These are phyloP conservation scores for Drosophila parthenogenetica DNA, from an alignment of 2,888 invertebrate species.

Conservation along the genomic window DNA sequence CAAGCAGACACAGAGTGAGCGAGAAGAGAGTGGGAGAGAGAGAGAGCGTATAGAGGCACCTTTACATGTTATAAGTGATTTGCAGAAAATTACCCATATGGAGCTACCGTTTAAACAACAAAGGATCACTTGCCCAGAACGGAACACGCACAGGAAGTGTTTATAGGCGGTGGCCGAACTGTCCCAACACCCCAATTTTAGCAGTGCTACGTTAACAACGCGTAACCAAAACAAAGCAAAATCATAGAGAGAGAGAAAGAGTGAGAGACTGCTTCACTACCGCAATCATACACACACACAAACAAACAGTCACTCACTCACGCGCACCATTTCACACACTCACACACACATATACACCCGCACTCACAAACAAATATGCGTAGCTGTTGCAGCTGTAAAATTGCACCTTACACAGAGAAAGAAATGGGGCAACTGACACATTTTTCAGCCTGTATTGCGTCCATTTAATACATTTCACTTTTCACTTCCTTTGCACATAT, in stretches of 20 bases:
- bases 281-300: conserved; percentile 34
- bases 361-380: conserved; percentile 46
- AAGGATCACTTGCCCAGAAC: conserved; percentile 63
- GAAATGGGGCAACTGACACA: conserved; percentile 49
- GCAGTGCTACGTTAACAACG: conserved; percentile 54
- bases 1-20: conserved; percentile 13
- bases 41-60: conserved; percentile 1
- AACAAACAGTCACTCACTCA: neutral
- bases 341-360: conserved; percentile 4
- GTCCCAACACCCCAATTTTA: conserved; percentile 19
- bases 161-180: conserved; percentile 48
- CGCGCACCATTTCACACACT: neutral
- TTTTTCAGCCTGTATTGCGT: conserved; percentile 34
- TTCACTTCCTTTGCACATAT: conserved; percentile 24
- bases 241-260: conserved; percentile 21
- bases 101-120: conserved; percentile 34
- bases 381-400: conserved; percentile 56
- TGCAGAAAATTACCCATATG: conserved; percentile 49
- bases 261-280: conserved; percentile 40
- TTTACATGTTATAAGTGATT: conserved; percentile 4
- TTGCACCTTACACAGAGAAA: conserved; percentile 51
- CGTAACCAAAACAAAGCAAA: conserved; percentile 75
- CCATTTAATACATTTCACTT: conserved; percentile 23
- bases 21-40: conserved; percentile 3
- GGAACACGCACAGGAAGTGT: conserved; percentile 71